These are phyloP conservation scores for Gastracanthus pulcherrimus DNA, from an alignment of 2,888 invertebrate species.

Conservation along the genomic window DNA sequence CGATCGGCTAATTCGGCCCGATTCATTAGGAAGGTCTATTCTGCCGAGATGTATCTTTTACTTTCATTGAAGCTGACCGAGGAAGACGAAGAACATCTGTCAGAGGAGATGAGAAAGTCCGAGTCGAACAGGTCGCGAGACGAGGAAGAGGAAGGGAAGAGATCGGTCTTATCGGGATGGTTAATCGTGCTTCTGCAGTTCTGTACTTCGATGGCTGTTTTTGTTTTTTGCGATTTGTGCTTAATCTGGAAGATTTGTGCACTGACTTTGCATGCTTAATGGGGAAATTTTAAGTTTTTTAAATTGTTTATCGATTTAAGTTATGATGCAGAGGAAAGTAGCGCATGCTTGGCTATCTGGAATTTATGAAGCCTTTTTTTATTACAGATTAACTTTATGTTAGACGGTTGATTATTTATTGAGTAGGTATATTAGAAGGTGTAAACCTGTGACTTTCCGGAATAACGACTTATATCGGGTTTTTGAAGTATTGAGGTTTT, in stretches of 20 bases:
- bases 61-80: background rate
- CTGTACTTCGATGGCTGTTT: background rate
- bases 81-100: background rate
- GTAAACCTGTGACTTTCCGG: too few relatives aligned
- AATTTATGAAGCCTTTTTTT: background rate
- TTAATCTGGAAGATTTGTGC: background rate
- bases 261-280: background rate
- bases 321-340: background rate
- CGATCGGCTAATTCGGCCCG: background rate
- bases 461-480: too few relatives aligned
- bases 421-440: too few relatives aligned
- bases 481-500: too few relatives aligned
- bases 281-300: background rate
- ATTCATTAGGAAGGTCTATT: background rate
- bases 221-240: background rate
- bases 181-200: background rate
- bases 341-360: background rate
- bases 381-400: too few relatives aligned
- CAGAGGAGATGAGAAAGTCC: conserved; percentile 2
- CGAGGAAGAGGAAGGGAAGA: background rate
- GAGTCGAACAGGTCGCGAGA: background rate
- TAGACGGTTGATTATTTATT: too few relatives aligned
- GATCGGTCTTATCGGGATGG: background rate
- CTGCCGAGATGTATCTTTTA: too few relatives aligned
- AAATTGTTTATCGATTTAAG: background rate